Evolutionary conservation across 2,888 invertebrate species (phyloP).

Genomic region (Hecatera dysodea): DNA sequence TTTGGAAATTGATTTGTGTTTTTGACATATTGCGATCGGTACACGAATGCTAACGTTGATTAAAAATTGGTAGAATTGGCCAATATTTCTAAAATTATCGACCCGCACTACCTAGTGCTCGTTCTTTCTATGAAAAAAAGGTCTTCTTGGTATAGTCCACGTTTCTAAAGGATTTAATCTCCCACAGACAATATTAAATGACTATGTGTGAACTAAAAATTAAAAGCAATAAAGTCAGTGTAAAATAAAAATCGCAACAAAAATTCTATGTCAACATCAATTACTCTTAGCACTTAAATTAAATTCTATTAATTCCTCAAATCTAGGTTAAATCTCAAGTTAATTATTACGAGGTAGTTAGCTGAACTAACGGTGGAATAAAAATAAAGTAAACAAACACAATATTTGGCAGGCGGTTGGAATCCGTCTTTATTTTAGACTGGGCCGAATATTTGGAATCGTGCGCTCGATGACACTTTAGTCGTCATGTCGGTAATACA

Average conservation of each 20-base stretch:
- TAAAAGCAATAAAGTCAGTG: conserved; percentile 11
- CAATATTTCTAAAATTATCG: background rate
- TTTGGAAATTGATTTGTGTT: no score
- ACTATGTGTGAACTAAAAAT: conserved; percentile 27
- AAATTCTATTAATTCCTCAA: conserved; percentile 42
- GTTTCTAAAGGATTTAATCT: conserved; percentile 1
- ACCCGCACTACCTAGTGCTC: background rate
- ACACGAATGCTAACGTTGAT: no score
- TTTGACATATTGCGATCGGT: no score
- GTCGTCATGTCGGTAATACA: conserved; percentile 54
- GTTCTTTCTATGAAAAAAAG: background rate
- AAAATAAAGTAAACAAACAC: conserved; percentile 71
- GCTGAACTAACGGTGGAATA: conserved; percentile 43
- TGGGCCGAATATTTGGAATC: conserved; percentile 68
- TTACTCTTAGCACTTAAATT: conserved; percentile 36
- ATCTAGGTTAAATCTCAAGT: conserved; percentile 58
- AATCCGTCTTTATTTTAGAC: conserved; percentile 77
- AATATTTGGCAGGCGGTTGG: conserved; percentile 72
- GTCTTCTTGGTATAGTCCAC: no score
- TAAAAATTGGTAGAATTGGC: no score
- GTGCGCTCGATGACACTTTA: conserved; percentile 58
- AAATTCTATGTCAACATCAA: conserved; percentile 41
- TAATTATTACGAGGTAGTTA: conserved; percentile 49
- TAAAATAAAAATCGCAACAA: conserved; percentile 51
- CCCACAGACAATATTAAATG: conserved; percentile 4